Percentiles rank a stretch among this genome's conserved stretches.
phyloP scores from a whole-genome alignment of 2,113 vertebrate species.

The Psammodynastes pulverulentus region DNA sequence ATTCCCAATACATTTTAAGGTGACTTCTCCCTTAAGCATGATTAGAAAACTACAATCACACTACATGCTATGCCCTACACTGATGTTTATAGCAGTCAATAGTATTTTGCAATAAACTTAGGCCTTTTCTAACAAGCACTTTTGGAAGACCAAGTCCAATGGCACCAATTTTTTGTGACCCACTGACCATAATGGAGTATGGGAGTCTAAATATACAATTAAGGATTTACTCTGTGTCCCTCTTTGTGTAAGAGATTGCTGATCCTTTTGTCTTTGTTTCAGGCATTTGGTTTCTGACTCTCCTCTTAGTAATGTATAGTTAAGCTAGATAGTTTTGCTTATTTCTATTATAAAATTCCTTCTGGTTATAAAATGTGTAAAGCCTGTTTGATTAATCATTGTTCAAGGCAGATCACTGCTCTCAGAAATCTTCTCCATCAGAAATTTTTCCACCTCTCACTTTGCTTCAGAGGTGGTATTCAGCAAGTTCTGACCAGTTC shows the following conservation, averaged over 20 bases:
- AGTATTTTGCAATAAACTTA: neutral
- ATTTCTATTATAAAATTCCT: neutral
- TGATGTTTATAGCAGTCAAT: neutral
- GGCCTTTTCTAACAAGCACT: neutral
- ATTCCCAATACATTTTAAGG: neutral
- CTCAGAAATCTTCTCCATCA: neutral
- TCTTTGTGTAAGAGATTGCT: neutral
- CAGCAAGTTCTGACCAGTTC: too few relatives aligned
- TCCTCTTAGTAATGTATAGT: neutral
- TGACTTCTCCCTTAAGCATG: neutral
- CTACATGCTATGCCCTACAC: neutral
- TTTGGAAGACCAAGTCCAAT: neutral
- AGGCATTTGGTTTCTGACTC: neutral
- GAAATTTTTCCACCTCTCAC: neutral
- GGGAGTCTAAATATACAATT: neutral
- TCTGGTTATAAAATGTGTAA: neutral
- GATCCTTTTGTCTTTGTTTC: neutral
- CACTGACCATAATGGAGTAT: neutral
- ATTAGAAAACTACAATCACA: neutral
- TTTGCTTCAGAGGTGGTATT: too few relatives aligned
- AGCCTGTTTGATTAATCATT: neutral
- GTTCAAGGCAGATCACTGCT: neutral
- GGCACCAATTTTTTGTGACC: neutral
- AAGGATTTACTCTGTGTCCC: neutral
- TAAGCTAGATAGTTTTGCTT: neutral